Conservation (phyloP, 2,888 invertebrate genomes). For the Latrodectus hesperus region DNA sequence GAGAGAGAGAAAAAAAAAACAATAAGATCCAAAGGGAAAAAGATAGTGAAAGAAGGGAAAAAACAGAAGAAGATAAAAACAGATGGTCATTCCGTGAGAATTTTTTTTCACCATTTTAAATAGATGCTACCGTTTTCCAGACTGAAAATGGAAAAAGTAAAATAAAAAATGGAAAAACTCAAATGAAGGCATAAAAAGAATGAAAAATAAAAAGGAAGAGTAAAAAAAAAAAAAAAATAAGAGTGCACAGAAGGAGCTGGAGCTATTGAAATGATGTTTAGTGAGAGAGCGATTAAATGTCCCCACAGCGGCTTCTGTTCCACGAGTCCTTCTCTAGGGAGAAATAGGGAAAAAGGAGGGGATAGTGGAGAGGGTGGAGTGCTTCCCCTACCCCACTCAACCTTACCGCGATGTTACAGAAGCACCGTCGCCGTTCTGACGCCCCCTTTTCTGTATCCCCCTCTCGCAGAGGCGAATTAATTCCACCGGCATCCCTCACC, state of each 20-base stretch:
- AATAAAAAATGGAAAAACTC: slow-evolving; percentile 24
- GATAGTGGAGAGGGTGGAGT: neutral
- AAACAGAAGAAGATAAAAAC: slow-evolving; percentile 28
- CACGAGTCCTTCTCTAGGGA: slow-evolving; percentile 58
- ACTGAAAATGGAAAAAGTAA: slow-evolving; percentile 27
- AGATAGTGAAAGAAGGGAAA: slow-evolving; percentile 14
- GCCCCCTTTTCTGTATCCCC: slow-evolving; percentile 41
- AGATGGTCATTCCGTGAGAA: slow-evolving; percentile 67
- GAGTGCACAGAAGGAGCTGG: slow-evolving; percentile 49
- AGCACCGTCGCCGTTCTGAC: slow-evolving; percentile 68
- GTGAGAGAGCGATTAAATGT: slow-evolving; percentile 68
- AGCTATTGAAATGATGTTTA: slow-evolving; percentile 69
- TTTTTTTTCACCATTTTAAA: slow-evolving; percentile 19
- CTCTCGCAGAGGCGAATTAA: slow-evolving; percentile 66
- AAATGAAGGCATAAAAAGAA: slow-evolving; percentile 62
- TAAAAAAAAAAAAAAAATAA: slow-evolving; percentile 36
- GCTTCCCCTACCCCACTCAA: slow-evolving; percentile 4
- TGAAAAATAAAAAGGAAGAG: slow-evolving; percentile 26
- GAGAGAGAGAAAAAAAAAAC: slow-evolving; percentile 10
- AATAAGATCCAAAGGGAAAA: slow-evolving; percentile 16
- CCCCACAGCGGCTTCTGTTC: slow-evolving; percentile 60
- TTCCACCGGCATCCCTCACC: slow-evolving; percentile 61
- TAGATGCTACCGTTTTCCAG: slow-evolving; percentile 43
- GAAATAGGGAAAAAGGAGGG: slow-evolving; percentile 33
- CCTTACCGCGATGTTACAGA: slow-evolving; percentile 33